Evolutionary conservation across 2,797 vertebrate species (phyloP).

Genomic region (Gymnothorax reevesii): DNA sequence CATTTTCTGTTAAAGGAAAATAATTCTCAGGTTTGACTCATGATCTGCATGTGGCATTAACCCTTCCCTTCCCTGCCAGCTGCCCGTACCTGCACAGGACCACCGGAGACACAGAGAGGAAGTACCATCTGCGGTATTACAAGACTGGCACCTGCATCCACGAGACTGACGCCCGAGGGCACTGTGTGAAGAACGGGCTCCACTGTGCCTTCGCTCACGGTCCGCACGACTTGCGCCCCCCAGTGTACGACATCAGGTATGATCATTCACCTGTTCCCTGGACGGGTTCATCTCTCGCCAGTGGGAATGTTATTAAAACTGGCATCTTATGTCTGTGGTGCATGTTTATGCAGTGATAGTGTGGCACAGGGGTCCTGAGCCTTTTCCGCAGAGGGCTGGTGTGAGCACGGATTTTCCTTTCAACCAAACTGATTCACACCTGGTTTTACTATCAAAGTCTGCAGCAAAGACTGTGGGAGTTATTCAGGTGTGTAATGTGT

Average conservation of each 20-base stretch:
- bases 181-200: slow-evolving; percentile 91
- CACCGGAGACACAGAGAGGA: slow-evolving; percentile 92
- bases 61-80: slow-evolving; percentile 61
- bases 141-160: slow-evolving; percentile 95
- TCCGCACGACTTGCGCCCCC: slow-evolving; percentile 88
- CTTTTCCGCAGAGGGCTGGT: no score
- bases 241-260: slow-evolving; percentile 90
- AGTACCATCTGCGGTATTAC: slow-evolving; percentile 95
- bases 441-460: no score
- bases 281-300: no score
- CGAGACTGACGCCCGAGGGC: slow-evolving; percentile 89
- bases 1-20: no score
- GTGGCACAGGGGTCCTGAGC: no score
- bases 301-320: no score
- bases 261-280: not conserved
- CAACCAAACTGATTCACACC: no score
- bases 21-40: not conserved
- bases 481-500: no score
- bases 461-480: no score
- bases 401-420: no score
- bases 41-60: not conserved
- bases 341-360: no score
- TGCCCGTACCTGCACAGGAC: slow-evolving; percentile 92
- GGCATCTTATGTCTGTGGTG: no score
- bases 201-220: slow-evolving; percentile 97